Evolutionary conservation across 2,888 invertebrate species (phyloP).

Genomic region (Acrobasis suavella): DNA sequence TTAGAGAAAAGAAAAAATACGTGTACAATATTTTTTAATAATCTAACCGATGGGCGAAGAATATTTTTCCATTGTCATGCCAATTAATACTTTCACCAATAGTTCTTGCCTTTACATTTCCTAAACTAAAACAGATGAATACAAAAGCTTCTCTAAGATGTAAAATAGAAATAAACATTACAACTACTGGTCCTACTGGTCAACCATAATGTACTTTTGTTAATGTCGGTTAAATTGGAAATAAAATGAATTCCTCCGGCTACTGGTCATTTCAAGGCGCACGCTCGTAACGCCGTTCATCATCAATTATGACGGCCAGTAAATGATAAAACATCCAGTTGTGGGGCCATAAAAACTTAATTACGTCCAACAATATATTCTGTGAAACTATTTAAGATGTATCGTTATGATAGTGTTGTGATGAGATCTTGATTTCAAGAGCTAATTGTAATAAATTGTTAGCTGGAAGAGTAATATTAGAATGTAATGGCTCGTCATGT

Average conservation of each 20-base stretch:
- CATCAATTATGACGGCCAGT: constrained; percentile 10
- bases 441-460: constrained; percentile 8
- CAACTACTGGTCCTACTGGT: too few species aligned
- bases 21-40: too few species aligned
- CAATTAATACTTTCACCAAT: too few species aligned
- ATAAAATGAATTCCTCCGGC: background rate
- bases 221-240: background rate
- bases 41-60: too few species aligned
- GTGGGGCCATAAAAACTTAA: constrained; percentile 12
- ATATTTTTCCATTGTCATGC: too few species aligned
- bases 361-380: constrained; percentile 14
- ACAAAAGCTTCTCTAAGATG: too few species aligned
- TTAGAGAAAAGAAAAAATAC: too few species aligned
- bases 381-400: constrained; percentile 18
- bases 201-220: background rate
- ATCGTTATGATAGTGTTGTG: constrained; percentile 16
- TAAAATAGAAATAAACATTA: too few species aligned
- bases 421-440: constrained; percentile 8
- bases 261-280: background rate
- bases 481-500: too few species aligned
- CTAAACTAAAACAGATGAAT: too few species aligned
- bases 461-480: constrained; percentile 7
- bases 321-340: constrained; percentile 13
- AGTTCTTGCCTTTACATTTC: too few species aligned
- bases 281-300: background rate